Conservation (phyloP, 2,113 vertebrate genomes). For the human (Homo sapiens) region GRCh38 chr7:68552501-68553000, state of each 20-base stretch:
- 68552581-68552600: not conserved
- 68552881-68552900: too few species aligned
- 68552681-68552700: not conserved
- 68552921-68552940: too few species aligned
- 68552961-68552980: not conserved
- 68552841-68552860: too few species aligned
- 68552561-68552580: not conserved
- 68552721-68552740: not conserved
- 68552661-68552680: not conserved
- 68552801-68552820: too few species aligned
- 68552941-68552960: not conserved
- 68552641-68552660: not conserved
- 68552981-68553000: not conserved
- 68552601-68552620: not conserved
- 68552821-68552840: too few species aligned
- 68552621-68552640: not conserved
- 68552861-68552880: too few species aligned
- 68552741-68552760: not conserved
- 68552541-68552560: not conserved
- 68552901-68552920: too few species aligned
- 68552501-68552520: too few species aligned
- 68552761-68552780: not conserved
- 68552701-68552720: not conserved
- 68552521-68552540: too few species aligned
- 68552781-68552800: not conserved